Base-by-base conservation (phyloP, 2,797 vertebrate species). In the Sphaeramia orbicularis region DNA sequence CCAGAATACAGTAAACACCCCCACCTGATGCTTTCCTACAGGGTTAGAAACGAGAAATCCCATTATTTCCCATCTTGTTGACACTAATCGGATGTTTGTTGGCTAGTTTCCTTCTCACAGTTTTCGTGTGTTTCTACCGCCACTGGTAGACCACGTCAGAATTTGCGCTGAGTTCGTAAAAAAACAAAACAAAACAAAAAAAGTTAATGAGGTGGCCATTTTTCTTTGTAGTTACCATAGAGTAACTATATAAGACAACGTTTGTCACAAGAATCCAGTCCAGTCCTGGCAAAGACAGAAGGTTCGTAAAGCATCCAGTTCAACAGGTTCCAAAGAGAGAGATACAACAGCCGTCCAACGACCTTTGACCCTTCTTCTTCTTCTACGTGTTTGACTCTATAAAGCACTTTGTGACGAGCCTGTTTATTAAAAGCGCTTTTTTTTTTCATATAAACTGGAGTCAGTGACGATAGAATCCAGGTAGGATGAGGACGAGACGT, bases 351-450 rank as follows among this genome's bases (percentile, higher is more conserved):
- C 78, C 72, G 70, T 62, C 66, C 35, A 44, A 49, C 10, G 7
- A 48, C 49, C 10, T 54, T 19, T 11, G 21, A 24, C 21, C 49
- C 21, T 42, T 1, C 6, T 8, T 1, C 6, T 8, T n/a, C 7
- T 32, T 50, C 65, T 13, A 38, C 52, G 50, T 53, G 66, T 27
- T 71, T 79, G 76, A 14, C 81, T 80, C 74, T 48, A 41, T 83
- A 90, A 88, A 91, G 89, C 89, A 89, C 90, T 90, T 91, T 79
- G 89, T 89, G 89, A 86, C 76, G 1, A 86, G 84, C 87, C 78
- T 63, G 77, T 83, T 74, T 62, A 57, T 64, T 70, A 73, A 83
- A 83, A 80, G 85, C 65, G 77, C 76, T 40, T 76, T 37, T 40
- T 70, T 14, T 47, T 60, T 45, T 38, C 21, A 56, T 74, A 49